Evolutionary conservation across 2,888 invertebrate genomes (phyloP).

Genomic region (Reticulitermes lucifugus): DNA sequence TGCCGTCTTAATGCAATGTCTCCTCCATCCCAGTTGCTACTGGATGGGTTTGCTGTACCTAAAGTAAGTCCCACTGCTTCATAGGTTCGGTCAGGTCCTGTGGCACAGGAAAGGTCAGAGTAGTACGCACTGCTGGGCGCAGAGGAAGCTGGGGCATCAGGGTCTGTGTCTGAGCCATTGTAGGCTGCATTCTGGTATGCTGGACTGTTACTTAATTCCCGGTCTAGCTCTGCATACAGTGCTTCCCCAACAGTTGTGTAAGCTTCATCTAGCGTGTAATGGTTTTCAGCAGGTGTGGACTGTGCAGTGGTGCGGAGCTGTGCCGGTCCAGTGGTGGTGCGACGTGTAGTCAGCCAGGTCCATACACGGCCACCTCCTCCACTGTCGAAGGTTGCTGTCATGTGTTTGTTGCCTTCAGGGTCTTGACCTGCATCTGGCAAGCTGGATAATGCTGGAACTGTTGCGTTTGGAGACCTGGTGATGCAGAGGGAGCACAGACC

Average conservation of each 20-base stretch:
- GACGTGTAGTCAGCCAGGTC: conserved; percentile 55
- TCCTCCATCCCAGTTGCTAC: conserved; percentile 46
- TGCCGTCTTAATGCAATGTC: conserved; percentile 39
- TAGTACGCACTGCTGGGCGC: conserved; percentile 83
- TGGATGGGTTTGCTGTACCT: conserved; percentile 47
- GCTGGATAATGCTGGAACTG: conserved; percentile 27
- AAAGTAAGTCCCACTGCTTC: conserved; percentile 71
- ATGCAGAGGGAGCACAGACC: conserved; percentile 51
- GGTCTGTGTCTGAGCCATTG: conserved; percentile 67
- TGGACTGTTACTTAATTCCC: conserved; percentile 67
- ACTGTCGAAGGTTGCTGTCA: conserved; percentile 34
- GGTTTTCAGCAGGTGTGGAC: conserved; percentile 73
- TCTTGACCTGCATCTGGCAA: conserved; percentile 19
- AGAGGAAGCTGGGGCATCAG: conserved; percentile 70
- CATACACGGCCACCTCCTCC: conserved; percentile 53
- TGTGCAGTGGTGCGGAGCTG: conserved; percentile 57
- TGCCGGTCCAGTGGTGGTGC: conserved; percentile 41
- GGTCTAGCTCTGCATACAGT: conserved; percentile 77
- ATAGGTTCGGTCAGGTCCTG: conserved; percentile 69
- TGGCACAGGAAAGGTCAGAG: conserved; percentile 72
- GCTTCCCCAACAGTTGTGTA: conserved; percentile 71
- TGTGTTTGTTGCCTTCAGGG: conserved; percentile 47
- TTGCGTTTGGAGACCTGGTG: conserved; percentile 46
- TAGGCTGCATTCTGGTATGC: conserved; percentile 80
- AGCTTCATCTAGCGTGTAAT: conserved; percentile 78